Conservation (phyloP, 2,888 invertebrate genomes). For the Monoplex corrugatus region DNA sequence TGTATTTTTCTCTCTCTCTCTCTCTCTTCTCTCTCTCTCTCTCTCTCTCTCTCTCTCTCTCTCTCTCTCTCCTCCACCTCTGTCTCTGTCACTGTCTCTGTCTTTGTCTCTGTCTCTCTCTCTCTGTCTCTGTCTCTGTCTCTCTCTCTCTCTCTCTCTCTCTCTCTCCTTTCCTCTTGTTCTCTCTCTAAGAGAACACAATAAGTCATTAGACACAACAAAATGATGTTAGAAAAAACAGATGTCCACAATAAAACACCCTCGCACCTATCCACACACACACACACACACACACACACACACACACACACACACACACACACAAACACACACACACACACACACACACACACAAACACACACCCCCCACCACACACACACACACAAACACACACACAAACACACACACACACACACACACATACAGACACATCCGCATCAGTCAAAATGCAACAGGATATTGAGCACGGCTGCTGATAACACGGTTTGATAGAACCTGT, state of each 20-base stretch:
- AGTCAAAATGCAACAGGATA: neutral
- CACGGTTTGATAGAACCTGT: no score
- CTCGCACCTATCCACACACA: no score
- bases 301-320: conserved; percentile 1
- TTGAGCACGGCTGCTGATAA: no score
- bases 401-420: no score
- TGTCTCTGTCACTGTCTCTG: neutral
- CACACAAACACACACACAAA: neutral
- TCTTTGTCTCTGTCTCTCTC: neutral
- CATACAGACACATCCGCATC: neutral
- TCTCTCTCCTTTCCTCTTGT: no score
- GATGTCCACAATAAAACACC: no score
- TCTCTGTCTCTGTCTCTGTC: no score
- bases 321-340: neutral
- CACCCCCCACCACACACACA: neutral
- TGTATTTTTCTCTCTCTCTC: neutral
- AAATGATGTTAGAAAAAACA: no score
- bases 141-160: no score
- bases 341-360: neutral
- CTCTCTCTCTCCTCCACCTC: neutral
- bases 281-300: conserved; percentile 1
- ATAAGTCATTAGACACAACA: no score
- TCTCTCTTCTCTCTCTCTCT: neutral
- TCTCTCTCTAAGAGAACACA: no score
- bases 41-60: neutral